Evolutionary conservation across 2,888 invertebrate genomes (phyloP).

Genomic region (Nemotelus pantherinus): DNA sequence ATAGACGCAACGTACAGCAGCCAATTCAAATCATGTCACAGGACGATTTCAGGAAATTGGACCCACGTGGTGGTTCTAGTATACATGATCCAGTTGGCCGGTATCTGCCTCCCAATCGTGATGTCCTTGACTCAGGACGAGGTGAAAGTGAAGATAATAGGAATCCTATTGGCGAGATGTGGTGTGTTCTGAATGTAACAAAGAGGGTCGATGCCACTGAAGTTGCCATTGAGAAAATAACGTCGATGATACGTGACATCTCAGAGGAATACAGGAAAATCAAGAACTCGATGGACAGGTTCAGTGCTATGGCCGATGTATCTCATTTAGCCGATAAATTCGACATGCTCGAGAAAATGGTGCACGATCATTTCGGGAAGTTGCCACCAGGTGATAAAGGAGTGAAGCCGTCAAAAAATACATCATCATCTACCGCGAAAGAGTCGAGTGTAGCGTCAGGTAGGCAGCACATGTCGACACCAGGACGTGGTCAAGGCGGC

Average conservation of each 20-base stretch:
- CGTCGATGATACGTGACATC: constrained; percentile 70
- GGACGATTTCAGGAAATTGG: constrained; percentile 45
- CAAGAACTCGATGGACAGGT: constrained; percentile 11
- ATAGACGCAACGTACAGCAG: constrained; percentile 25
- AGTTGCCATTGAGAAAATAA: constrained; percentile 70
- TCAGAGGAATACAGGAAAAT: constrained; percentile 64
- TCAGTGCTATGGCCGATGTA: constrained; percentile 38
- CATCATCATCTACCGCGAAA: background rate
- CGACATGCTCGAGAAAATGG: constrained; percentile 14
- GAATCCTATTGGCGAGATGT: constrained; percentile 70
- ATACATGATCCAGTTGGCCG: constrained; percentile 43
- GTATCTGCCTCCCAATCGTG: constrained; percentile 37
- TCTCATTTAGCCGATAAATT: constrained; percentile 37
- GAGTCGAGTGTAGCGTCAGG: background rate
- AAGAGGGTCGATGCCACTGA: constrained; percentile 74
- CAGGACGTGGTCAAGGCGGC: background rate
- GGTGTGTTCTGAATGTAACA: constrained; percentile 71
- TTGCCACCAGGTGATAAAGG: background rate
- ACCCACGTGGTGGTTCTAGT: constrained; percentile 30
- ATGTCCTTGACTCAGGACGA: constrained; percentile 34
- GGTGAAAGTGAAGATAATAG: constrained; percentile 47
- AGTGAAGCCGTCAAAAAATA: background rate
- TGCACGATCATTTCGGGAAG: constrained; percentile 18
- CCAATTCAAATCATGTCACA: constrained; percentile 44
- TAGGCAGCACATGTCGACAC: background rate